Conservation (phyloP, 92 coral and sea anemone genomes). For the Porites rus region DNA sequence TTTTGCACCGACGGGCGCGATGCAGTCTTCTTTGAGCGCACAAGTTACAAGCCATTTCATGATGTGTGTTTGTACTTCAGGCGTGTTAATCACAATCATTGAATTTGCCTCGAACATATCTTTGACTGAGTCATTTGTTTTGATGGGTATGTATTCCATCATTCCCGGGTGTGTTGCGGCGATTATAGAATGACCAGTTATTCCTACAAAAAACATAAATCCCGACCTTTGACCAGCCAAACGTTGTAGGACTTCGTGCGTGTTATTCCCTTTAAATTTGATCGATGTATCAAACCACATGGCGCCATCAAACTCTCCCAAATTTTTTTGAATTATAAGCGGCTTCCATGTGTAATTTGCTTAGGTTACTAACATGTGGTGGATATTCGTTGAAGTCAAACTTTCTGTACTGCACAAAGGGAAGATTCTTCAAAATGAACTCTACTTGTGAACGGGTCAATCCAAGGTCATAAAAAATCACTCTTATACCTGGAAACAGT, state of each 20-base stretch:
- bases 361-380: not conserved
- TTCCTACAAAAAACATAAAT: not conserved
- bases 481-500: not conserved
- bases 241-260: not conserved
- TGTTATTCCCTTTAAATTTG: not conserved
- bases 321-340: conserved; percentile 20
- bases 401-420: not conserved
- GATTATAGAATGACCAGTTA: not conserved
- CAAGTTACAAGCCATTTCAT: not conserved
- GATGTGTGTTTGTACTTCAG: not conserved
- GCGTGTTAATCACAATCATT: not conserved
- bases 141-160: not conserved
- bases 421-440: not conserved
- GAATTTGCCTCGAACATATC: not conserved
- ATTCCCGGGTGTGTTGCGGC: not conserved
- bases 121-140: not conserved
- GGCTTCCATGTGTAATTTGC: conserved; percentile 42
- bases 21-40: not conserved
- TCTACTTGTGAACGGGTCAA: not conserved
- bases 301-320: conserved; percentile 41
- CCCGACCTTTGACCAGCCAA: not conserved
- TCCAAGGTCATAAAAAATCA: conserved; percentile 8
- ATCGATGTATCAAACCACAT: conserved; percentile 48
- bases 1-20: not conserved
- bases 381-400: not conserved